These are phyloP conservation scores for Syrmaticus mikado DNA, from an alignment of 2,113 vertebrate species.

Conservation along the genomic window DNA sequence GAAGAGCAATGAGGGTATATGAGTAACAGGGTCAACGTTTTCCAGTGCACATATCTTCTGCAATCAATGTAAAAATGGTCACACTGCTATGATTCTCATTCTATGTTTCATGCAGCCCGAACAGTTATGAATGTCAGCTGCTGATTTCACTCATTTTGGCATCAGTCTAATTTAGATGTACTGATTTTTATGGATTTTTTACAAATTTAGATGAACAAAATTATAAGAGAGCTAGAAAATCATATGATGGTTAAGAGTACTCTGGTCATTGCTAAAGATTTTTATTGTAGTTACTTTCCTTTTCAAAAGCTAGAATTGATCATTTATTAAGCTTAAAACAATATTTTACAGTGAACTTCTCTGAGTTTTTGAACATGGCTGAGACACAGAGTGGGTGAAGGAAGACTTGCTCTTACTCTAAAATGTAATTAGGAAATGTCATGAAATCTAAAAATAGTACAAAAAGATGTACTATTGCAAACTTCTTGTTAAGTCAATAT, in stretches of 20 bases:
- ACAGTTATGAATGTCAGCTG: neutral
- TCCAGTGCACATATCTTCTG: neutral
- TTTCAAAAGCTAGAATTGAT: neutral
- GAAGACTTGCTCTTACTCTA: neutral
- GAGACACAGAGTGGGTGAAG: neutral
- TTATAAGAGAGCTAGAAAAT: neutral
- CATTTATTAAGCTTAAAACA: neutral
- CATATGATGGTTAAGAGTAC: neutral
- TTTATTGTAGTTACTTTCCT: neutral
- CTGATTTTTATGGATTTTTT: neutral
- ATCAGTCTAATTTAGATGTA: neutral
- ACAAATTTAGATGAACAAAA: neutral
- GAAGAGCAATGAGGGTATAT: neutral
- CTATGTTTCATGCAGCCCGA: neutral
- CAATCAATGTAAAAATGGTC: neutral
- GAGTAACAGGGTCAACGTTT: neutral
- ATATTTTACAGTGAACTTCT: neutral
- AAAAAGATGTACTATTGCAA: neutral
- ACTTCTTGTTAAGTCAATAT: neutral
- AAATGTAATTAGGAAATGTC: neutral
- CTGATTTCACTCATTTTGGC: neutral
- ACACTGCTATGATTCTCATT: fast-evolving
- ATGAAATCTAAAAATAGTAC: neutral
- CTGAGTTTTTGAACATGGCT: neutral
- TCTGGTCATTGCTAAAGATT: neutral